phyloP scores from a whole-genome alignment of 1,140 invertebrate species.

The Trichonephila clavata region DNA sequence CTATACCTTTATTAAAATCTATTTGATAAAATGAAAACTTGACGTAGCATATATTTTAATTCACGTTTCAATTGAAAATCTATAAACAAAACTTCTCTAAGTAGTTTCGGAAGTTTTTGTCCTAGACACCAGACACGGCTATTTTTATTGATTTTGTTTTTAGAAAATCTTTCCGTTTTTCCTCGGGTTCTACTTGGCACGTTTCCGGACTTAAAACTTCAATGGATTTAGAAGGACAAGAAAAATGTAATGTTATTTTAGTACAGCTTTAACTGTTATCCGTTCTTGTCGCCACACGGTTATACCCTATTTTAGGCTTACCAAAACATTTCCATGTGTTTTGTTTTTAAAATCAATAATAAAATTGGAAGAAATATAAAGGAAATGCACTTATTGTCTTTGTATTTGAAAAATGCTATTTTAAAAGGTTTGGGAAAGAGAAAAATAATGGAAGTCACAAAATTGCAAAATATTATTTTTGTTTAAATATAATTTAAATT shows the following conservation, averaged over 20 bases:
- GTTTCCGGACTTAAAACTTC: neutral
- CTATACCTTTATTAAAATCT: no score
- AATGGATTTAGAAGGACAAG: neutral
- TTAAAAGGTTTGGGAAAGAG: no score
- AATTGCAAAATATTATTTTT: no score
- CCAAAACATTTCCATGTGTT: no score
- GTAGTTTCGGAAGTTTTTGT: neutral
- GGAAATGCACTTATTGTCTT: no score
- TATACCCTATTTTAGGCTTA: no score
- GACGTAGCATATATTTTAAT: neutral
- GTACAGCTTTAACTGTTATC: neutral
- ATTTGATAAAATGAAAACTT: no score
- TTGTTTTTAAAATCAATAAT: no score
- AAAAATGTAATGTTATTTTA: neutral
- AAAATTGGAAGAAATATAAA: no score
- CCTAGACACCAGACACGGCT: neutral
- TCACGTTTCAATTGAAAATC: neutral
- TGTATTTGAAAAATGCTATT: no score
- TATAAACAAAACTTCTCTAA: neutral
- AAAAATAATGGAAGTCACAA: no score
- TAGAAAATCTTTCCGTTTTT: neutral
- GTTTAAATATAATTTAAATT: no score
- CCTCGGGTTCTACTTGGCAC: neutral
- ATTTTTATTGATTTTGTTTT: slow-evolving; percentile 30
- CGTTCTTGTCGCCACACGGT: neutral